Evolutionary conservation across 1,140 invertebrate species (phyloP).

Genomic region (Aporrectodea caliginosa): DNA sequence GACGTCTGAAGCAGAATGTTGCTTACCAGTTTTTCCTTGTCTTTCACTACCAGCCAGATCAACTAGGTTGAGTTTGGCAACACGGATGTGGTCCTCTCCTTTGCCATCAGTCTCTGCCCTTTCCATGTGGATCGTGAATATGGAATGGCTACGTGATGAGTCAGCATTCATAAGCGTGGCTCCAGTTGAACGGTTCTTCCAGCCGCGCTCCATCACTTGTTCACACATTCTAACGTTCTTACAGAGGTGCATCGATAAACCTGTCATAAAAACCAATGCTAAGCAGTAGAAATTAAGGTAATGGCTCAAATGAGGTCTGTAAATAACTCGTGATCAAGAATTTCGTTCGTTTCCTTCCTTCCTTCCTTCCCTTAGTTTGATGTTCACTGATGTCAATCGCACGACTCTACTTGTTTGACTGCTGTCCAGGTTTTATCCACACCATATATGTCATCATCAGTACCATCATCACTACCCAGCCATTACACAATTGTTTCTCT

Average conservation of each 20-base stretch:
- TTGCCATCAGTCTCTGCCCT: slow-evolving; percentile 61
- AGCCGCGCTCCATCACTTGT: slow-evolving; percentile 69
- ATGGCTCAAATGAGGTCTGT: no score
- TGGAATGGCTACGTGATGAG: slow-evolving; percentile 76
- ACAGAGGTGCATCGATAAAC: slow-evolving; percentile 70
- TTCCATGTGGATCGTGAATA: slow-evolving; percentile 83
- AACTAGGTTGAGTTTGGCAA: slow-evolving; percentile 65
- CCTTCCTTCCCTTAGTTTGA: no score
- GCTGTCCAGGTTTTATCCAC: no score
- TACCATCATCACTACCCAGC: no score
- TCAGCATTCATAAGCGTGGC: slow-evolving; percentile 82
- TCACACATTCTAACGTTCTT: slow-evolving; percentile 72
- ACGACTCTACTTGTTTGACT: no score
- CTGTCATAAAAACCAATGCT: no score
- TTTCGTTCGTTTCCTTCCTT: no score
- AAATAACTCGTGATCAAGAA: no score
- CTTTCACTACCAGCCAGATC: slow-evolving; percentile 70
- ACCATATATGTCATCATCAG: no score
- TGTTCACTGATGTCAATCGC: no score
- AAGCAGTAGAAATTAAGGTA: no score
- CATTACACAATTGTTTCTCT: no score
- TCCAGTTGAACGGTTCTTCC: slow-evolving; percentile 70
- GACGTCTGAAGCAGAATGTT: neutral
- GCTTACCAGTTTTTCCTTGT: slow-evolving; percentile 51
- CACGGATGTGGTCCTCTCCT: slow-evolving; percentile 62